phyloP scores from a whole-genome alignment of 2,888 invertebrate species.

The Macrophya annulata region DNA sequence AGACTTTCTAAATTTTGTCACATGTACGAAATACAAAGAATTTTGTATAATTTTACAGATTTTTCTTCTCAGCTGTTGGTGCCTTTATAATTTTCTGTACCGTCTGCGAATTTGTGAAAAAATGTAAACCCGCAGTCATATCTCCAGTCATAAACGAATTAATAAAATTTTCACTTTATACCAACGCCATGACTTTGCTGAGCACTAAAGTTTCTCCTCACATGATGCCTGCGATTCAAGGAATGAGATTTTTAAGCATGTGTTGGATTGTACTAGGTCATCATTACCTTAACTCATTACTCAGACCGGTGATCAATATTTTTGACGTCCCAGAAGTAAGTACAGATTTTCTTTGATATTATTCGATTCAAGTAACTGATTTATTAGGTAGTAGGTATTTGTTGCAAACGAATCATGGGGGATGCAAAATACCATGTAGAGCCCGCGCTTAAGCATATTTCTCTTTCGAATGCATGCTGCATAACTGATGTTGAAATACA shows the following conservation, averaged over 20 bases:
- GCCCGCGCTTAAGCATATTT: neutral
- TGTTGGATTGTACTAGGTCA: slow-evolving; percentile 80
- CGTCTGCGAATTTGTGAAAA: slow-evolving; percentile 63
- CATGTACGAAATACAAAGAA: neutral
- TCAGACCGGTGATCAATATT: neutral
- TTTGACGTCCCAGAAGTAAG: neutral
- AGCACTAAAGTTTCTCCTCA: slow-evolving; percentile 67
- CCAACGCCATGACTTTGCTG: slow-evolving; percentile 76
- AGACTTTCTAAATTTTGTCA: neutral
- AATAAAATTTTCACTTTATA: slow-evolving; percentile 76
- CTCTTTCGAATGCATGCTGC: too few species aligned
- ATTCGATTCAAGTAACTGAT: slow-evolving; percentile 27
- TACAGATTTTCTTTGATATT: neutral
- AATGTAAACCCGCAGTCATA: slow-evolving; percentile 1
- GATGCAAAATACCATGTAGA: neutral
- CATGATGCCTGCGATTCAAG: slow-evolving; percentile 79
- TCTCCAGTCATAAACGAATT: slow-evolving; percentile 58
- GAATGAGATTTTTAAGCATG: slow-evolving; percentile 81
- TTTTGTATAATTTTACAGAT: slow-evolving; percentile 62
- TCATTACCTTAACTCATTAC: slow-evolving; percentile 74
- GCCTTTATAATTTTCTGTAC: slow-evolving; percentile 66
- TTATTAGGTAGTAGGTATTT: neutral
- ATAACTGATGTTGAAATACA: neutral
- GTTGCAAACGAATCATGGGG: neutral
- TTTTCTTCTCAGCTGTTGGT: slow-evolving; percentile 63